Base-by-base conservation (phyloP, 2,888 invertebrate genomes). In the Acanthoscelides obtectus region DNA sequence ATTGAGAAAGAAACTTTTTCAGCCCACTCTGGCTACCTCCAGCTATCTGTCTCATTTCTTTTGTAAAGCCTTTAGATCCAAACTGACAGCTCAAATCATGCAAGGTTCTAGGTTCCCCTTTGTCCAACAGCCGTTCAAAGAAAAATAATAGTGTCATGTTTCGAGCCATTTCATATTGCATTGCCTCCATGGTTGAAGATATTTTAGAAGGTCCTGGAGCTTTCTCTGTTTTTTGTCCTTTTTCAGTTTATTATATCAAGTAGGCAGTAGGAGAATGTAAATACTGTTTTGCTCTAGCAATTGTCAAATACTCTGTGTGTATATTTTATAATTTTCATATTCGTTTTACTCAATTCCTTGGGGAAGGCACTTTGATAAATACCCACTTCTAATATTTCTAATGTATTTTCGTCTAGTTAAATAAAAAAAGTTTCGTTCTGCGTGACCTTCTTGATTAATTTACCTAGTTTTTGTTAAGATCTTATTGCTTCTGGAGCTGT, bases 41-140 rank as follows among this genome's bases (percentile, higher is more conserved):
- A 81, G 94, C 95, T 79, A 95, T 95, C 86, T 96, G 96, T 80
- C 97, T 89, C 98, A 99, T 99, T 88, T 99, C 99, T 88, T 97
- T 96, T 22, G 99, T 98, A 87, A 99, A 99, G 79, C 97, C 98
- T 86, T 98, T 97, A 79, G 98, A 98, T 82, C 99, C 99, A 87
- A 99, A 99, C 87, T 99, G 98, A 87, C 99, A 99, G 85, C 97
- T 97, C 80, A 99, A 90, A 88, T 99, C 99, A 87, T 98, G 98
- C 82, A 99, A 90, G 78, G 97, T 97, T 85, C 98, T 91, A 77
- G 97, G 95, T 85, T 96, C 95, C 81, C 96, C 94, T 88, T 97
- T 98, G 87, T 98, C 98, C 90, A 99, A 92, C 80, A 99, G 90
- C 83, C 98, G 94, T 88, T 99, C 99, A 86, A 99, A 93, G 88